Evolutionary conservation across 2,888 invertebrate genomes (phyloP).

Genomic region (Mycalesis mineus): DNA sequence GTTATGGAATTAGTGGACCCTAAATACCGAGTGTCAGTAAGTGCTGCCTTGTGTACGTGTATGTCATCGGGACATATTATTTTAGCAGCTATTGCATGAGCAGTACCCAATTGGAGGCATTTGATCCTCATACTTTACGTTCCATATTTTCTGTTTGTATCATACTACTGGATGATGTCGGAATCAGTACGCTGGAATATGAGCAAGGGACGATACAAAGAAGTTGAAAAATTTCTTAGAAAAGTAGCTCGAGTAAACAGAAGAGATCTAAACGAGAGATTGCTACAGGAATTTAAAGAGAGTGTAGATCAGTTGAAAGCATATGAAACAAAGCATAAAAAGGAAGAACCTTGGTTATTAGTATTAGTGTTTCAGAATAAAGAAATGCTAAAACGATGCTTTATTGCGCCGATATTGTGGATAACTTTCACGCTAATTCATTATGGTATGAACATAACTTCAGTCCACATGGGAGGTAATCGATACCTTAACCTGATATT

Average conservation of each 20-base stretch:
- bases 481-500: conserved; percentile 82
- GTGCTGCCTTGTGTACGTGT: conserved; percentile 82
- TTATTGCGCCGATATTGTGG: conserved; percentile 81
- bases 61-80: conserved; percentile 83
- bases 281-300: conserved; percentile 40
- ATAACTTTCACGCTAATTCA: conserved; percentile 84
- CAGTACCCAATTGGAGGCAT: conserved; percentile 81
- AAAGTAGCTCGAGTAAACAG: conserved; percentile 80
- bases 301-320: conserved; percentile 16
- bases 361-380: conserved; percentile 48
- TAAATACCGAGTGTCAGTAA: conserved; percentile 81
- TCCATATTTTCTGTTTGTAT: conserved; percentile 81
- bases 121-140: conserved; percentile 81
- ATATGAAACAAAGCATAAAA: not conserved
- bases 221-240: conserved; percentile 80
- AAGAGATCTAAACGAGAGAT: conserved; percentile 46
- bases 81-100: conserved; percentile 83
- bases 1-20: conserved; percentile 87
- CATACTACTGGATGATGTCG: conserved; percentile 81
- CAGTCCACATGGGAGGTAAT: conserved; percentile 82
- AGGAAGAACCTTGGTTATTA: conserved; percentile 52
- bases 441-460: conserved; percentile 84
- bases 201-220: conserved; percentile 81
- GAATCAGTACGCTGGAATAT: conserved; percentile 88
- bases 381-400: conserved; percentile 60